Evolutionary conservation across 2,113 vertebrate genomes (phyloP).

Genomic region (Cynoglossus semilaevis): DNA sequence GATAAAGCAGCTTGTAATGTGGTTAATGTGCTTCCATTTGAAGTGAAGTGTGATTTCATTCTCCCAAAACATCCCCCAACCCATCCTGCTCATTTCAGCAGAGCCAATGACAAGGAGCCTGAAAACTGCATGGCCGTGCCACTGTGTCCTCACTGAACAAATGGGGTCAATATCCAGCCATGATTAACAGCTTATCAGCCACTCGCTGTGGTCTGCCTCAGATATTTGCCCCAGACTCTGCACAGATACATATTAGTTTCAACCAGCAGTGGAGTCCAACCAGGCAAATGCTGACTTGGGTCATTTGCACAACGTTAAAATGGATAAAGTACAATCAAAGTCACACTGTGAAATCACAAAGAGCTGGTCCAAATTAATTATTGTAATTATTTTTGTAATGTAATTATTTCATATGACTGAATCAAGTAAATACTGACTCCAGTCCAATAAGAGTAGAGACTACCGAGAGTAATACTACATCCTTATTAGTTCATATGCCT

Average conservation of each 20-base stretch:
- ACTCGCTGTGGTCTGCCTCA: constrained; percentile 6
- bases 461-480: no score
- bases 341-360: constrained; percentile 1
- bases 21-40: constrained; percentile 21
- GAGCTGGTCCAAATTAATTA: not conserved
- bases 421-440: not conserved
- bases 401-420: not conserved
- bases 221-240: constrained; percentile 1
- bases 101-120: constrained; percentile 14
- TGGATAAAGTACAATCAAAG: constrained; percentile 2
- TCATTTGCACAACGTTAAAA: constrained; percentile 2
- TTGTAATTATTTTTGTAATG: no score
- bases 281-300: not conserved
- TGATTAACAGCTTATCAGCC: constrained; percentile 43
- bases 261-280: not conserved
- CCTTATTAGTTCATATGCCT: no score
- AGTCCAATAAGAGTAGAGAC: no score
- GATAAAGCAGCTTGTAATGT: constrained; percentile 29
- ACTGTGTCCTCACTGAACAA: constrained; percentile 24
- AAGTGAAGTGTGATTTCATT: constrained; percentile 15
- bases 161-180: constrained; percentile 34
- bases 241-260: not conserved
- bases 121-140: constrained; percentile 4
- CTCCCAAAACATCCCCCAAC: constrained; percentile 12
- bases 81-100: constrained; percentile 16